These are phyloP conservation scores for rat (Rattus norvegicus) DNA, from an alignment of 2,113 vertebrate genomes.

Conservation along the genomic window GRCr8 NC_086026.1:112906001-112906500, in stretches of 20 bases:
- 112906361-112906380: background rate
- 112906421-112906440: background rate
- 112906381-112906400: background rate
- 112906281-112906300: background rate
- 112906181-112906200: too few species aligned
- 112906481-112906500: background rate
- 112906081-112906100: too few species aligned
- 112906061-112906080: too few species aligned
- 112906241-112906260: background rate
- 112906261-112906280: background rate
- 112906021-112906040: too few species aligned
- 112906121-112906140: too few species aligned
- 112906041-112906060: too few species aligned
- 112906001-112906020: too few species aligned
- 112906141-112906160: too few species aligned
- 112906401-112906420: background rate
- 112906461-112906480: too few species aligned
- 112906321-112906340: too few species aligned
- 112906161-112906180: too few species aligned
- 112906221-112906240: background rate
- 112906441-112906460: background rate
- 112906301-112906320: rapidly evolving
- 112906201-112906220: background rate
- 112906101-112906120: too few species aligned
- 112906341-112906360: background rate